Evolutionary conservation across 2,113 vertebrate genomes (phyloP).

Genomic region (Pipra filicauda): DNA sequence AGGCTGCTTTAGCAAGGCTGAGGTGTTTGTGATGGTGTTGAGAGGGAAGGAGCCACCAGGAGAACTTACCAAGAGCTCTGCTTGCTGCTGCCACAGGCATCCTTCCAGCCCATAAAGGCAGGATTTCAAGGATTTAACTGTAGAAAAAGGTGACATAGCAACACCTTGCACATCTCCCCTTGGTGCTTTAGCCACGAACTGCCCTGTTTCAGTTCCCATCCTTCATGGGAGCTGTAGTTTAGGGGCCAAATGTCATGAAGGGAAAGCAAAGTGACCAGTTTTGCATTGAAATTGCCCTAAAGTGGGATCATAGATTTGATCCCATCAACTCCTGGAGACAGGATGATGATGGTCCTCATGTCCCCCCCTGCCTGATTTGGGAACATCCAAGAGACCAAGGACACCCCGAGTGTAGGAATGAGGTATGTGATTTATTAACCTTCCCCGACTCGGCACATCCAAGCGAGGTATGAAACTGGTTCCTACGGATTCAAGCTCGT

Average conservation of each 20-base stretch:
- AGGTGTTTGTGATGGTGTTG: not conserved
- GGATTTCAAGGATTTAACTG: not conserved
- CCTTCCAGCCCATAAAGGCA: not conserved
- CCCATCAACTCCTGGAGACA: not conserved
- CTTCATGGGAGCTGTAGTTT: not conserved
- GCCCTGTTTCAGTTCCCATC: rapidly evolving
- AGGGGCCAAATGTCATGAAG: rapidly evolving
- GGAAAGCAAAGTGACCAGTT: not conserved
- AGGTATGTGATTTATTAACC: constrained; percentile 23
- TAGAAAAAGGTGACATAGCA: not conserved
- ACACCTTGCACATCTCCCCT: not conserved
- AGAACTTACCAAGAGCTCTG: not conserved
- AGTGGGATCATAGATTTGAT: rapidly evolving
- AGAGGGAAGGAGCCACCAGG: not conserved
- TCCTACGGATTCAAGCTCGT: not conserved
- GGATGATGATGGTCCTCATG: rapidly evolving
- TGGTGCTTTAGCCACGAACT: not conserved
- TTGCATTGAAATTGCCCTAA: rapidly evolving
- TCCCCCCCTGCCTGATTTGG: rapidly evolving
- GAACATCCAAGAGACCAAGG: not conserved
- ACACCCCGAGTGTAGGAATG: rapidly evolving
- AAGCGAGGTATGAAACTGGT: not conserved
- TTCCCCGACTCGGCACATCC: rapidly evolving
- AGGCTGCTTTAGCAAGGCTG: not conserved
- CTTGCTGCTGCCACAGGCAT: too few species aligned